These are phyloP conservation scores for Fregata magnificens DNA, from an alignment of 2,113 vertebrate species.

Conservation along the genomic window DNA sequence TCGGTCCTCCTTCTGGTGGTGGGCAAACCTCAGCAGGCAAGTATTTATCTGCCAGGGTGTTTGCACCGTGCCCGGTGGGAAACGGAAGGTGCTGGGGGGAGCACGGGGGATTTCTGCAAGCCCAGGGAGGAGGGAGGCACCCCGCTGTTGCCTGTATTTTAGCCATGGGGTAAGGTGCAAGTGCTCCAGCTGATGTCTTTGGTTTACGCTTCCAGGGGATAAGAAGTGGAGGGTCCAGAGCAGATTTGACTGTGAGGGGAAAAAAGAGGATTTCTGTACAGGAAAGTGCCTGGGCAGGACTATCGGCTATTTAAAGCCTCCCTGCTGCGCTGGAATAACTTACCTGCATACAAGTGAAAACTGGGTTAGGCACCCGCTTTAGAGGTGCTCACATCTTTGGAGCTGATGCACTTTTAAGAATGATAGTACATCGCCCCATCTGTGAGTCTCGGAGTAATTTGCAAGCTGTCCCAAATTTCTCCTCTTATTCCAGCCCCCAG, in stretches of 20 bases:
- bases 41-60: rapidly evolving
- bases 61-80: rapidly evolving
- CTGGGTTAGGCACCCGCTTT: rapidly evolving
- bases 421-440: rapidly evolving
- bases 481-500: not conserved
- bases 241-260: rapidly evolving
- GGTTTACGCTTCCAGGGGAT: not conserved
- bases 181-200: rapidly evolving
- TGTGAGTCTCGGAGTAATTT: rapidly evolving
- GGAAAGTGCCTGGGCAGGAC: not conserved
- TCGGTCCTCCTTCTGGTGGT: rapidly evolving
- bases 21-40: not conserved
- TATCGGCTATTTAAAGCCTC: rapidly evolving
- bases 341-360: not conserved
- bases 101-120: rapidly evolving
- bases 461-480: not conserved
- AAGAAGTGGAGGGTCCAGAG: not conserved
- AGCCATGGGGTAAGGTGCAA: rapidly evolving
- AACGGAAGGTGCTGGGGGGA: not conserved
- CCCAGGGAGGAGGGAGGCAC: not conserved
- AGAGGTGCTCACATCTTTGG: rapidly evolving
- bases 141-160: rapidly evolving
- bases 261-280: not conserved
- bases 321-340: too few relatives aligned
- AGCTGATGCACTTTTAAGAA: not conserved